phyloP scores from a whole-genome alignment of 2,113 vertebrate genomes.

The Stegastes partitus region DNA sequence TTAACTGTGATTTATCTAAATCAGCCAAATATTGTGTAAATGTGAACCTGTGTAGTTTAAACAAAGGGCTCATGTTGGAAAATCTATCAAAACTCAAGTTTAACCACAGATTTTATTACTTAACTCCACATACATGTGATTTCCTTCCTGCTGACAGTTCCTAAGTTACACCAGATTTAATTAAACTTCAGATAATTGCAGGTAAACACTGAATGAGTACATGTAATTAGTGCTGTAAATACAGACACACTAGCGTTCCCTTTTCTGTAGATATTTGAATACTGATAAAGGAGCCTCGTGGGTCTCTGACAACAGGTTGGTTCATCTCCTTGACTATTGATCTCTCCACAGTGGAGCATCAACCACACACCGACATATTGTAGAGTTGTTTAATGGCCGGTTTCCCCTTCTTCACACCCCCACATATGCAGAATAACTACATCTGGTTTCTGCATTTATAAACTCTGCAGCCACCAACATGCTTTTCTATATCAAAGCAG shows the following conservation, averaged over 20 bases:
- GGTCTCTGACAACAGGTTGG: too few relatives aligned
- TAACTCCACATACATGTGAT: not conserved
- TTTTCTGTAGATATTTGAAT: not conserved
- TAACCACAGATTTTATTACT: not conserved
- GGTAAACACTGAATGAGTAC: not conserved
- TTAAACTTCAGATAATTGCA: not conserved
- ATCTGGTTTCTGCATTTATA: conserved; percentile 7
- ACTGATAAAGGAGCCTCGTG: not conserved
- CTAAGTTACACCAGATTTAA: too few relatives aligned
- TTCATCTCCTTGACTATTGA: not conserved
- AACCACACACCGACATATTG: conserved; percentile 11
- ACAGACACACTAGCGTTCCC: not conserved
- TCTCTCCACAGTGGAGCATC: not conserved
- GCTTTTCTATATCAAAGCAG: not conserved
- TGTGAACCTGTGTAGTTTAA: too few relatives aligned
- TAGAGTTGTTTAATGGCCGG: not conserved
- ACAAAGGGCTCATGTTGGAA: too few relatives aligned
- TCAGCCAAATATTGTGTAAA: too few relatives aligned
- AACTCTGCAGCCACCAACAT: not conserved
- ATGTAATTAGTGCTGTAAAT: not conserved
- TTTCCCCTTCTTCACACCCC: not conserved
- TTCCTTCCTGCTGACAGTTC: not conserved
- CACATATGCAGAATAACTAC: not conserved
- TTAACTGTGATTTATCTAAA: too few relatives aligned
- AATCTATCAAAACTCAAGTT: conserved; percentile 3